Conservation (phyloP, 2,888 invertebrate species). For the Euspilapteryx auroguttella region DNA sequence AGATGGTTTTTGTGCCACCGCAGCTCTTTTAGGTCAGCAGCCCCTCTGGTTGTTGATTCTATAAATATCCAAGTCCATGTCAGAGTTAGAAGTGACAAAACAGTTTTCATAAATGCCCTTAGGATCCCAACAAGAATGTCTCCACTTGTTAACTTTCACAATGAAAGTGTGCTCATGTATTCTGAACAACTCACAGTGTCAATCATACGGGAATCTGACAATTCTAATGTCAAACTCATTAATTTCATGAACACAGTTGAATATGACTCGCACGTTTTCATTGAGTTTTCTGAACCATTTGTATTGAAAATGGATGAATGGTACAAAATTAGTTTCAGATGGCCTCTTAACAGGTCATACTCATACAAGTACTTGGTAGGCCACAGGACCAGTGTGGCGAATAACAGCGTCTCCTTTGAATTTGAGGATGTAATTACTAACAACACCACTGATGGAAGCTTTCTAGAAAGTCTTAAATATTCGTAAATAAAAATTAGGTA, state of each 20-base stretch:
- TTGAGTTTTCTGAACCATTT: conserved; percentile 38
- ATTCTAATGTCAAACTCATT: conserved; percentile 26
- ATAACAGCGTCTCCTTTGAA: conserved; percentile 32
- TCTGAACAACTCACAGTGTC: conserved; percentile 38
- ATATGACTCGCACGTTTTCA: conserved; percentile 40
- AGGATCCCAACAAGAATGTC: conserved; percentile 45
- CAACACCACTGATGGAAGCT: conserved; percentile 32
- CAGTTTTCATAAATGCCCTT: conserved; percentile 43
- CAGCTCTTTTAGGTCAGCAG: conserved; percentile 31
- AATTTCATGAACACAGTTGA: conserved; percentile 36
- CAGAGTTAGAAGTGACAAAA: conserved; percentile 38
- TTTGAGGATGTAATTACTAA: conserved; percentile 36
- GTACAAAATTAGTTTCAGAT: conserved; percentile 41
- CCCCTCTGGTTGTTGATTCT: conserved; percentile 36
- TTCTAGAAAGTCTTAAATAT: conserved; percentile 42
- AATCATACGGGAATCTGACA: conserved; percentile 30
- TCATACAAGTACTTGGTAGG: conserved; percentile 38
- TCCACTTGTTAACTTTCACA: conserved; percentile 30
- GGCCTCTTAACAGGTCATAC: conserved; percentile 29
- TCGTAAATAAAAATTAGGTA: too few relatives aligned
- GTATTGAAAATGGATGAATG: conserved; percentile 40
- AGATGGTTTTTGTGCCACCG: conserved; percentile 42
- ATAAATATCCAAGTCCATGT: conserved; percentile 27
- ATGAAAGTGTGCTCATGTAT: conserved; percentile 27
- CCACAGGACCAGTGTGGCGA: conserved; percentile 28